These are phyloP conservation scores for Dryobates pubescens DNA, from an alignment of 2,797 vertebrate species.

Conservation along the genomic window DNA sequence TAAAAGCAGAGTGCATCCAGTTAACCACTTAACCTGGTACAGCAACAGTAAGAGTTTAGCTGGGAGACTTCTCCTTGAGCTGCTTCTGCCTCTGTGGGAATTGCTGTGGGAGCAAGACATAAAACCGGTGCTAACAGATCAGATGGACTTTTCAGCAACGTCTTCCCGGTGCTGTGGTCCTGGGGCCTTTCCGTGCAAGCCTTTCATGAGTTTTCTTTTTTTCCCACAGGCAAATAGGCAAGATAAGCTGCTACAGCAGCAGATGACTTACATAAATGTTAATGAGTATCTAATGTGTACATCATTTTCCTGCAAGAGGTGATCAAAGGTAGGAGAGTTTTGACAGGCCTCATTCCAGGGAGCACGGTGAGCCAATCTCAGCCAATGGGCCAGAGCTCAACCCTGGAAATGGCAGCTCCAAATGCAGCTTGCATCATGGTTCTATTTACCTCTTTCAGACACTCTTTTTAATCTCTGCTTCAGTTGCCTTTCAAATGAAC, in stretches of 20 bases:
- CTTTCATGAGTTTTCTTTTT: not conserved
- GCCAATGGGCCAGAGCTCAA: constrained; percentile 18
- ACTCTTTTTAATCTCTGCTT: constrained; percentile 2
- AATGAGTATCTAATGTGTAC: constrained; percentile 47
- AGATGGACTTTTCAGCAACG: not conserved
- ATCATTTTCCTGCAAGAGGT: constrained; percentile 27
- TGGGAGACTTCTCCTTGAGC: not conserved
- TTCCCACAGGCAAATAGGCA: not conserved
- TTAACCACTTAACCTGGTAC: constrained; percentile 38
- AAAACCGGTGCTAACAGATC: not conserved
- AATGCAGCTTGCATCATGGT: not conserved
- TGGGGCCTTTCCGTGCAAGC: not conserved
- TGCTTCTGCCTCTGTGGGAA: not conserved
- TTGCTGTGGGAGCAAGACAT: not conserved
- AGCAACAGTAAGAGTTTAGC: not conserved
- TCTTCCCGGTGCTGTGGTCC: not conserved
- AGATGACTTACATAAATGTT: constrained; percentile 49
- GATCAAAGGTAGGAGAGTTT: constrained; percentile 44
- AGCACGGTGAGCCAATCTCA: constrained; percentile 1
- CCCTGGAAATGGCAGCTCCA: not conserved
- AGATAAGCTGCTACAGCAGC: constrained; percentile 13
- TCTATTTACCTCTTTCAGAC: not conserved
- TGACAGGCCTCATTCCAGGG: constrained; percentile 28
- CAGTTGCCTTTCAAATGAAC: constrained; percentile 20
- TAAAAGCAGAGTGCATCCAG: constrained; percentile 22